A percentile compares a stretch with the other conserved stretches of the same genome.
Conservation (phyloP, 1,140 invertebrate species). For the Magallana gigas region DNA sequence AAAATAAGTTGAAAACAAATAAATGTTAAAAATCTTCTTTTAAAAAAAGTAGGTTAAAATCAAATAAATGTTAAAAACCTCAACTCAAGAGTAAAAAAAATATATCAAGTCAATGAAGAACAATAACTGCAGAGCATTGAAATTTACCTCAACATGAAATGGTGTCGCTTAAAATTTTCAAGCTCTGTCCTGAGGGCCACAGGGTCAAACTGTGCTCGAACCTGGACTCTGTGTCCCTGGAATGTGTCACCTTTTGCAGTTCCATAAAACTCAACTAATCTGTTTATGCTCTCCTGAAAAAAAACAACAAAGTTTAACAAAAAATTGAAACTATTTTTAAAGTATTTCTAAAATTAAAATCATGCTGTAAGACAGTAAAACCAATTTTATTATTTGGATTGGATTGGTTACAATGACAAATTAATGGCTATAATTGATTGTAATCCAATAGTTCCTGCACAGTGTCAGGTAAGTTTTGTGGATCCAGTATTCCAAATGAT, state of each 20-base stretch:
- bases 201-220: background rate
- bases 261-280: background rate
- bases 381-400: too few species aligned
- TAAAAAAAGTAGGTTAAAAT: background rate
- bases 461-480: constrained; percentile 33
- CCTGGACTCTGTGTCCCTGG: background rate
- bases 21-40: background rate
- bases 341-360: too few species aligned
- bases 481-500: constrained; percentile 52
- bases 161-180: background rate
- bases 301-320: background rate
- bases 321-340: too few species aligned
- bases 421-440: background rate
- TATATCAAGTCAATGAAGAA: background rate
- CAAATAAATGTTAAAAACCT: too few species aligned
- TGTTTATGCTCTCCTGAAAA: background rate
- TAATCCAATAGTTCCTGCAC: constrained; percentile 15
- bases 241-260: background rate
- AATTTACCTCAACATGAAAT: background rate
- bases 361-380: too few species aligned
- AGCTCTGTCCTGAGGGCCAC: background rate
- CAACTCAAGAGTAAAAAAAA: too few species aligned
- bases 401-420: too few species aligned
- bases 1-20: background rate
- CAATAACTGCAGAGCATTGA: background rate